These are phyloP conservation scores for Bombylius major DNA, from an alignment of 2,888 invertebrate genomes.

Conservation along the genomic window DNA sequence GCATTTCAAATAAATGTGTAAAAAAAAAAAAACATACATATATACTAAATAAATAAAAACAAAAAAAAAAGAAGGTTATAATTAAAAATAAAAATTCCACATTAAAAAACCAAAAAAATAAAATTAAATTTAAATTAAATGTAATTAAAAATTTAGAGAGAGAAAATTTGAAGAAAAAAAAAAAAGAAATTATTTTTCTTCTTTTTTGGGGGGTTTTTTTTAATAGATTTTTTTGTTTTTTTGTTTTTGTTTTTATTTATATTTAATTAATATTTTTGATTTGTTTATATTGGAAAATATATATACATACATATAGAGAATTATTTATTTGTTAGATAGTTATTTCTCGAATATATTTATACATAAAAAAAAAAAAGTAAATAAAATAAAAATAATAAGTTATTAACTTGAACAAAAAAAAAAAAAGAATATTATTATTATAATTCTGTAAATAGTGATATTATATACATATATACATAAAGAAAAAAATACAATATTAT, in stretches of 20 bases:
- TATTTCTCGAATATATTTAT: slow-evolving; percentile 10
- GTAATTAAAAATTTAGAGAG: too few species aligned
- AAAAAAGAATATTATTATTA: neutral
- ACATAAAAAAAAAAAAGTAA: neutral
- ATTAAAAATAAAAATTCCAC: neutral
- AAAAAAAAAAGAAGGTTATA: slow-evolving; percentile 2
- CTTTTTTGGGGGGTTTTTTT: too few species aligned
- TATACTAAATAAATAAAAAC: slow-evolving; percentile 3
- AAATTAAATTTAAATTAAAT: too few species aligned
- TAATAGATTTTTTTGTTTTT: too few species aligned
- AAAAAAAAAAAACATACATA: slow-evolving; percentile 5
- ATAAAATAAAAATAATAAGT: neutral
- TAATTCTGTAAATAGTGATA: too few species aligned
- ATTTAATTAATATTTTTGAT: too few species aligned
- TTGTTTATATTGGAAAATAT: neutral
- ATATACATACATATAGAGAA: neutral
- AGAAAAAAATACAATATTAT: neutral
- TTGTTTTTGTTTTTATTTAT: too few species aligned
- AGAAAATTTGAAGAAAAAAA: too few species aligned
- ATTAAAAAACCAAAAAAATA: neutral
- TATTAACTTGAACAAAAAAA: neutral
- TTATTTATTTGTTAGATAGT: slow-evolving; percentile 11
- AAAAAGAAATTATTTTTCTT: too few species aligned
- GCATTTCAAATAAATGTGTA: slow-evolving; percentile 73
- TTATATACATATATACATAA: neutral